Evolutionary conservation across 1,140 invertebrate genomes (phyloP).

Genomic region (Batillaria attramentaria): DNA sequence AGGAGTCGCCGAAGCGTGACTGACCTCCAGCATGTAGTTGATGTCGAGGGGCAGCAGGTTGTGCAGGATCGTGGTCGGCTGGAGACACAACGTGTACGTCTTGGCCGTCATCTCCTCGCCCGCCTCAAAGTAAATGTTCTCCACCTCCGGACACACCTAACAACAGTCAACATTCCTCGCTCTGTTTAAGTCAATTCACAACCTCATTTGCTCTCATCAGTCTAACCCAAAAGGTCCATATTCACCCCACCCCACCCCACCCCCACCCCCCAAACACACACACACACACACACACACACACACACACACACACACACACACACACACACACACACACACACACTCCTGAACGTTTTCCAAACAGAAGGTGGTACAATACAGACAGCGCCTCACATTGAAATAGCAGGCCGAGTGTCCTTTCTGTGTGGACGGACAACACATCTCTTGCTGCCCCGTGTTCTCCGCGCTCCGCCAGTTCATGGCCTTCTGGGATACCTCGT

Average conservation of each 20-base stretch:
- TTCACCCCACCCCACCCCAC: background rate
- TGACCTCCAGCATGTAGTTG: slow-evolving; percentile 76
- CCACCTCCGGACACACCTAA: slow-evolving; percentile 85
- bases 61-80: slow-evolving; percentile 90
- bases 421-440: slow-evolving; percentile 58
- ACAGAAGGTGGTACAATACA: no score
- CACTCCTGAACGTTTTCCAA: no score
- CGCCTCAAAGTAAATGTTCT: slow-evolving; percentile 88
- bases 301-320: background rate
- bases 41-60: slow-evolving; percentile 91
- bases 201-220: no score
- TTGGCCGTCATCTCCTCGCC: slow-evolving; percentile 84
- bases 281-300: background rate
- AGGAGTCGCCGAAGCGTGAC: no score
- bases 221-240: no score
- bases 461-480: slow-evolving; percentile 69
- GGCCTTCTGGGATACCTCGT: slow-evolving; percentile 57
- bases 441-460: slow-evolving; percentile 47
- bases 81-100: slow-evolving; percentile 87
- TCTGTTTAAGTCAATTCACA: no score
- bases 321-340: slow-evolving; percentile 5
- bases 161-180: no score
- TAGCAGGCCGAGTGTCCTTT: slow-evolving; percentile 76
- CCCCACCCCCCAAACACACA: background rate
- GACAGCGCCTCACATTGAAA: slow-evolving; percentile 81